Evolutionary conservation across 2,113 vertebrate species (phyloP).

Genomic region (Numenius arquata): DNA sequence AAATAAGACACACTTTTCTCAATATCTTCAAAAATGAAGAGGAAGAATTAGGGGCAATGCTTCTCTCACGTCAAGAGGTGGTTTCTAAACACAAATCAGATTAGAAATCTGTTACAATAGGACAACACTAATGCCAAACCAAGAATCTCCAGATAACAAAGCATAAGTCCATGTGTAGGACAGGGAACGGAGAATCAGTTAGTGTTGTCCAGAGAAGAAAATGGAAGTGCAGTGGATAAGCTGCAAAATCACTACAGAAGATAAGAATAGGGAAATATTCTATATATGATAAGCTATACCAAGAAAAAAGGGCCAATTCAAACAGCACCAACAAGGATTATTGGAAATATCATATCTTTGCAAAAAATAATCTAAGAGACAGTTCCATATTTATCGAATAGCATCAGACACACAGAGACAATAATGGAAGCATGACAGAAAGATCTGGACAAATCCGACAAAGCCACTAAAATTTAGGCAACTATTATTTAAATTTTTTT

Average conservation of each 20-base stretch:
- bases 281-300: not conserved
- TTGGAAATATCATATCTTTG: not conserved
- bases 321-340: not conserved
- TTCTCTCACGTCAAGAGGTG: not conserved
- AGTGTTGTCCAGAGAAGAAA: not conserved
- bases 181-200: not conserved
- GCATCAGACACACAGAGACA: not conserved
- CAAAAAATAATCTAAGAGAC: not conserved
- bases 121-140: not conserved
- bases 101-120: not conserved
- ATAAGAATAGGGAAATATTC: not conserved
- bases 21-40: not conserved
- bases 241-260: not conserved
- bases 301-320: not conserved
- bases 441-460: not conserved
- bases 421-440: not conserved
- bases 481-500: not conserved
- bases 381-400: not conserved
- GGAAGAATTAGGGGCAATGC: not conserved
- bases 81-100: not conserved
- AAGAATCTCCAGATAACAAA: not conserved
- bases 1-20: not conserved
- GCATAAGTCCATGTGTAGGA: rapidly evolving
- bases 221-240: not conserved
- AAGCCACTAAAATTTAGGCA: not conserved